Evolutionary conservation across 2,113 vertebrate species (phyloP), one percentile per base, ranked within the genome.

Genomic region (Procavia capensis): DNA sequence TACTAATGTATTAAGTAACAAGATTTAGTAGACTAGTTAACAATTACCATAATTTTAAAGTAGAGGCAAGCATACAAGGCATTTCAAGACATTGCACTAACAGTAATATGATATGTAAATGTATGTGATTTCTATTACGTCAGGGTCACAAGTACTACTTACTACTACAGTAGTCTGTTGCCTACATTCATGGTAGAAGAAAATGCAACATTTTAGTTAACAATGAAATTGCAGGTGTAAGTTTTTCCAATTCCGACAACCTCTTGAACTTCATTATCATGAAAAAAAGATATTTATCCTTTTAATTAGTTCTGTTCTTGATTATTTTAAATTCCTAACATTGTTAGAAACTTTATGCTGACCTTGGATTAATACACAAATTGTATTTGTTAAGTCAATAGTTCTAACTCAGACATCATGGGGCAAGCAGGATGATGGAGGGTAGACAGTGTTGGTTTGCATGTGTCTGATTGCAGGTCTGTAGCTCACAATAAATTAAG

Each of bases 201-300:
- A 88, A 88, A 88, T 50, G 47, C 63, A 72, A 91, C 75, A 59
- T 63, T 96, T 85, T 91, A 83, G 29, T 66, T 90, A 88, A 91
- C 50, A 91, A 22, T 82, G 20, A 86, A 89, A 91, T 94, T 66
- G 61, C 25, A 92, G 6, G 64, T 45, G 3, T 82, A 95, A 81
- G 1, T n/a, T 89, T 97, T 39, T 88, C 19, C 29, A 47, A 76
- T n/a, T 10, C 43, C 90, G 24, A 59, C 4, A 93, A 85, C 2
- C 0, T 39, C 92, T 85, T 93, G 29, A 34, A 85, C 36, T 89
- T 88, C 68, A 76, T 93, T 85, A 64, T 92, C 47, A 80, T 85
- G 39, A 85, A 76, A 14, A 66, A 57, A 81, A 93, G 63, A 85
- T 29, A 1, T 14, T 57, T 59, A 36, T 54, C 19, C 43, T 87